Evolutionary conservation across 2,888 invertebrate species (phyloP).

Genomic region (Adelognathus sp.): DNA sequence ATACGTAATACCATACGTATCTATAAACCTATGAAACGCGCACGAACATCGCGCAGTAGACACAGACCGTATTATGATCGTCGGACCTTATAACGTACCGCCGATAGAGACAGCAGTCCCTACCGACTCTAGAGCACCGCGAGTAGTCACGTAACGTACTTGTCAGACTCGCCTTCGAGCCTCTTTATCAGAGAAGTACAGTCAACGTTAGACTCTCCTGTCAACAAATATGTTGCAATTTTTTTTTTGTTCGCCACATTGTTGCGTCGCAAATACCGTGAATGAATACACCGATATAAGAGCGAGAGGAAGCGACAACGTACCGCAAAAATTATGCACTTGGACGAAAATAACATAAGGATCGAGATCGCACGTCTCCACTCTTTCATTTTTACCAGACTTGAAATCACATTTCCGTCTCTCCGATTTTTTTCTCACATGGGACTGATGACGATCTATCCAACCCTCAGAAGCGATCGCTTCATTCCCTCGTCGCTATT

Average conservation of each 20-base stretch:
- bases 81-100: constrained; percentile 10
- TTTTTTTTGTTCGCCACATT: background rate
- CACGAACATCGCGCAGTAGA: constrained; percentile 18
- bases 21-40: constrained; percentile 38
- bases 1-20: constrained; percentile 30
- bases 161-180: constrained; percentile 27
- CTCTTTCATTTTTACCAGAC: background rate
- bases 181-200: background rate
- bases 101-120: constrained; percentile 6
- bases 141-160: constrained; percentile 39
- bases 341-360: background rate
- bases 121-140: background rate
- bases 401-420: background rate
- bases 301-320: background rate
- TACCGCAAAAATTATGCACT: background rate
- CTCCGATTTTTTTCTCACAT: background rate
- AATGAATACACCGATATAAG: background rate
- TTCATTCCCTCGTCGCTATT: background rate
- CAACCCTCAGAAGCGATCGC: background rate
- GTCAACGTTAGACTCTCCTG: background rate
- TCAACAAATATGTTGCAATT: background rate
- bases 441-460: background rate
- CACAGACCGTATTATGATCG: constrained; percentile 2
- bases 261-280: background rate
- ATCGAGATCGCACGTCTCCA: background rate